Evolutionary conservation across 1,140 invertebrate species (phyloP), one percentile per base, ranked within the genome.

Genomic region (Formica selysi): DNA sequence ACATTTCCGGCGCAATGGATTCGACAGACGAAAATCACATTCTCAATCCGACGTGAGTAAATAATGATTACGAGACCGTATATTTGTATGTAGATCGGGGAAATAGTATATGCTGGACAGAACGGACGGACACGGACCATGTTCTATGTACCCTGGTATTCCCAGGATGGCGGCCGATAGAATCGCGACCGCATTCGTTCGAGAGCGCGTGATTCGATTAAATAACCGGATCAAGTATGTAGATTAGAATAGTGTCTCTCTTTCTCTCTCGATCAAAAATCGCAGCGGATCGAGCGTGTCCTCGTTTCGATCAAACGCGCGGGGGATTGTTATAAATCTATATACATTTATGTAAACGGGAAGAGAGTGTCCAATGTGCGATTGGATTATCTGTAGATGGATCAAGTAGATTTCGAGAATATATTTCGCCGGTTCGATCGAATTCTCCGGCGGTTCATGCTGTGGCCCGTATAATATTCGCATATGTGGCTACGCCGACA

Each of bases 151-250:
- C 38, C 11, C 57, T 44, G 54, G 19, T 62, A 62, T 83, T 29
- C 79, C 79, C 54, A 48, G 79, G 54, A 70, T 83, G 70, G 38
- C 57, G 36, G 26, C 68, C 54, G 68, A 83, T 83, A 41, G 68
- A 83, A 73, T 83, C 54, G 79, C 54, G 68, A 59, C 48, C 78
- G 64, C 78, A 57, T 83, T 83, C 79, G 54, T 83, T 83, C 68
- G 79, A 61, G 54, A 61, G 68, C 68, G 79, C 68, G 68, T 73
- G 67, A 83, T 83, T 83, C 79, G 79, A 83, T 83, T 83, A 73
- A 83, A 83, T 83, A 83, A 83, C 68, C 19, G 79, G 79, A 83
- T 83, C 68, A 83, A 83, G 79, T 73, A 83, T 73, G 79, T 73
- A 83, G 54, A 83, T 83, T 74, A 73, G 68, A 83, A 26, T 32